These are phyloP conservation scores for Hapalemur alaotrensis DNA, from an alignment of 2,797 vertebrate genomes.

Conservation along the genomic window DNA sequence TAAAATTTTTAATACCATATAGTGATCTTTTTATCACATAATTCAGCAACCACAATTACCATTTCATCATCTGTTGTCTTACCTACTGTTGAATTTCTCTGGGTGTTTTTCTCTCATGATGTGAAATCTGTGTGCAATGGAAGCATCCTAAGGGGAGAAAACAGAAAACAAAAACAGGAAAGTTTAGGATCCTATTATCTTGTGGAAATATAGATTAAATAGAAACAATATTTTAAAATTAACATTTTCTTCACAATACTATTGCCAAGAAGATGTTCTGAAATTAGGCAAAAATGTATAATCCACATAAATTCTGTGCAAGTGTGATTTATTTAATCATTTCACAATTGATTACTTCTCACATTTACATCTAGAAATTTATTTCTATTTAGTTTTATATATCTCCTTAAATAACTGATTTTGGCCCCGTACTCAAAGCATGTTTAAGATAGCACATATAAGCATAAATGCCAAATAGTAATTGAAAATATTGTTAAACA, in stretches of 20 bases:
- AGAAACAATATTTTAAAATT: neutral
- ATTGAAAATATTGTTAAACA: neutral
- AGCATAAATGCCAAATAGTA: neutral
- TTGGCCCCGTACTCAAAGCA: neutral
- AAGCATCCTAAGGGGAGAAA: conserved; percentile 89
- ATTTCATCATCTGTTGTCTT: conserved; percentile 59
- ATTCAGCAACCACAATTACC: neutral
- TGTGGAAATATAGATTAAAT: neutral
- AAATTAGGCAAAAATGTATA: neutral
- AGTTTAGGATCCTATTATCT: conserved; percentile 41
- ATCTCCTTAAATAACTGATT: neutral
- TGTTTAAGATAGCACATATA: neutral
- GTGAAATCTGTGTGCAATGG: conserved; percentile 94
- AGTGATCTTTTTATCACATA: neutral
- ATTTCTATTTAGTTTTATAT: neutral
- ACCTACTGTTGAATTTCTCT: conserved; percentile 96
- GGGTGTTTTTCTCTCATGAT: conserved; percentile 96
- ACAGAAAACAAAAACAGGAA: conserved; percentile 7
- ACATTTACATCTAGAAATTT: neutral
- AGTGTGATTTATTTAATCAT: neutral
- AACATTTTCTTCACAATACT: neutral
- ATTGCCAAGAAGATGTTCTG: neutral
- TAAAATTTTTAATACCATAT: neutral
- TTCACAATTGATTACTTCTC: neutral
- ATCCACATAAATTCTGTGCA: neutral